phyloP scores from a whole-genome alignment of 2,113 vertebrate species.

The Brienomyrus brachyistius region DNA sequence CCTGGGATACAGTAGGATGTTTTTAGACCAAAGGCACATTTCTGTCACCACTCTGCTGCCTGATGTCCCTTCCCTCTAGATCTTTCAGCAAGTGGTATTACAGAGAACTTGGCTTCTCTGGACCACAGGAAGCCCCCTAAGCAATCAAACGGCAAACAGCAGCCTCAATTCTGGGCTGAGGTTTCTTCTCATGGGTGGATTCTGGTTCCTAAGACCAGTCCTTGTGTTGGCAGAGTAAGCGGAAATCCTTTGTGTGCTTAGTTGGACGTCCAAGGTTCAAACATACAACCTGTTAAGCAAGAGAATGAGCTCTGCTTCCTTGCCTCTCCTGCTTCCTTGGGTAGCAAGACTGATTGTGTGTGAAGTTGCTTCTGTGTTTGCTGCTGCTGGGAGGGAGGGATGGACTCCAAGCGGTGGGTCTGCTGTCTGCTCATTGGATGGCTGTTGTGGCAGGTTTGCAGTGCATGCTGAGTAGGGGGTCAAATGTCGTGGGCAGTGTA shows the following conservation, averaged over 20 bases:
- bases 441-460: not conserved
- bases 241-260: not conserved
- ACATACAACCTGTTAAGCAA: not conserved
- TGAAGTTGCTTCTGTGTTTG: not conserved
- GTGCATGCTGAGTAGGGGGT: not conserved
- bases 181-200: not conserved
- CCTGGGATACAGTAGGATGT: not conserved
- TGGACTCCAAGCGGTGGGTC: not conserved
- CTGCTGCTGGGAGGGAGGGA: not conserved
- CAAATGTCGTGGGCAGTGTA: not conserved
- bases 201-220: not conserved
- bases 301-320: not conserved
- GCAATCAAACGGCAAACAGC: not conserved
- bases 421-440: not conserved
- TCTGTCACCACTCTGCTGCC: not conserved
- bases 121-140: not conserved
- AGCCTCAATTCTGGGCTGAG: not conserved
- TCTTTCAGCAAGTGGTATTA: not conserved
- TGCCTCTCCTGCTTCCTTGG: not conserved
- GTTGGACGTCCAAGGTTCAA: not conserved
- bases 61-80: not conserved
- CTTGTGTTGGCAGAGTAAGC: not conserved
- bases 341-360: not conserved
- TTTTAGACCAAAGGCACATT: not conserved
- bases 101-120: not conserved